Percentiles rank a stretch among this genome's conserved stretches.
Evolutionary conservation across 1,140 invertebrate genomes (phyloP).

Genomic region (Nasonia longicornis): DNA sequence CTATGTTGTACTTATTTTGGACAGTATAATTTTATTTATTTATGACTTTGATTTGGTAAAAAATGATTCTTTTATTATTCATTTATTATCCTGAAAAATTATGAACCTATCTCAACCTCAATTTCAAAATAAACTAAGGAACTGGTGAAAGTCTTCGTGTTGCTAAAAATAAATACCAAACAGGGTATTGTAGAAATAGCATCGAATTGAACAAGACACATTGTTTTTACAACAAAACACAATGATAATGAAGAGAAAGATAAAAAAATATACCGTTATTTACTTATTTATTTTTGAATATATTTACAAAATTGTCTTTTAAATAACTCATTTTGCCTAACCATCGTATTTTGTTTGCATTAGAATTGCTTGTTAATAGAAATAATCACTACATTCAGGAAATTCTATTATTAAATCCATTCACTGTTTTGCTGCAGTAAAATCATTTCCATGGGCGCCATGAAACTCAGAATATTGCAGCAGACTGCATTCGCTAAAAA

Average conservation of each 20-base stretch:
- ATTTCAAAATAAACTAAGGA: slow-evolving; percentile 15
- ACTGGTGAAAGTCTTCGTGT: neutral
- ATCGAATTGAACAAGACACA: neutral
- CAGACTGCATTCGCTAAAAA: slow-evolving; percentile 37
- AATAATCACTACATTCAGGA: neutral
- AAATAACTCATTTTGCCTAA: neutral
- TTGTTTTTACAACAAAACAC: neutral
- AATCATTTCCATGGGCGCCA: slow-evolving; percentile 30
- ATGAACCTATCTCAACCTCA: neutral
- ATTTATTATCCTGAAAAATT: neutral
- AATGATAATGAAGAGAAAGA: neutral
- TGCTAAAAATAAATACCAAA: slow-evolving; percentile 23
- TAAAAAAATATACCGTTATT: neutral
- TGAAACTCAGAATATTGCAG: slow-evolving; percentile 29
- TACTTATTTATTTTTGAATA: neutral
- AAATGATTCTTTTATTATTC: neutral
- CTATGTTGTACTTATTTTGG: too few species aligned
- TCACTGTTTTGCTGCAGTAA: slow-evolving; percentile 4
- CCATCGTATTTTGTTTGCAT: neutral
- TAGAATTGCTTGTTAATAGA: neutral
- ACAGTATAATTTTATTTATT: too few species aligned
- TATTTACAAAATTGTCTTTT: neutral
- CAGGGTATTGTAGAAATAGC: neutral
- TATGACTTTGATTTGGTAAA: neutral
- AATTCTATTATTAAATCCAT: slow-evolving; percentile 26